These are phyloP conservation scores for Autographa gamma DNA, from an alignment of 2,888 invertebrate genomes.

Conservation along the genomic window DNA sequence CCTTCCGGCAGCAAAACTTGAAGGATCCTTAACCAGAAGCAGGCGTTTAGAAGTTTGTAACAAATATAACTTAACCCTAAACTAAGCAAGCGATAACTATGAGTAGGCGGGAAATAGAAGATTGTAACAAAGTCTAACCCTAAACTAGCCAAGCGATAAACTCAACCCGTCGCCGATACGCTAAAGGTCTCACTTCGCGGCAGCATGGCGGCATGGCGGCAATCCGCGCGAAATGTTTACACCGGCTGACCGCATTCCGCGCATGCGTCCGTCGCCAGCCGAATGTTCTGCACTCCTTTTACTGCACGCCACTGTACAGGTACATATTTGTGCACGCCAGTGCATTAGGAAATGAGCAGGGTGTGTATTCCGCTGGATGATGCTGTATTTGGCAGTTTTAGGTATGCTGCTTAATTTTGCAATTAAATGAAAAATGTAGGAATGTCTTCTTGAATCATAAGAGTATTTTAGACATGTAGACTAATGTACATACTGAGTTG, in stretches of 20 bases:
- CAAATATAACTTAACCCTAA: background rate
- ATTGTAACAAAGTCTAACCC: background rate
- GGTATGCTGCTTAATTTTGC: background rate
- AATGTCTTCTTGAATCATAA: too few species aligned
- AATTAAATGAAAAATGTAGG: background rate
- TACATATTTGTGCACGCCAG: constrained; percentile 52
- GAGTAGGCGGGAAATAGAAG: too few species aligned
- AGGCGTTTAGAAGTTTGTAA: too few species aligned
- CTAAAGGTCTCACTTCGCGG: constrained; percentile 49
- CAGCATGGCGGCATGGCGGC: constrained; percentile 22
- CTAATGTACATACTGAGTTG: too few species aligned
- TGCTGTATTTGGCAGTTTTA: background rate
- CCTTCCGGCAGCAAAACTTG: too few species aligned
- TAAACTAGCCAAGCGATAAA: background rate
- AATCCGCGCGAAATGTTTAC: constrained; percentile 60
- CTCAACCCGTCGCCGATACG: constrained; percentile 19
- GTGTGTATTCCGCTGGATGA: constrained; percentile 40
- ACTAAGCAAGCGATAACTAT: background rate
- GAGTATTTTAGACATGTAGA: too few species aligned
- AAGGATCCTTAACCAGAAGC: too few species aligned
- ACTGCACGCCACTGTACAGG: constrained; percentile 50
- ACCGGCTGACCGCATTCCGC: constrained; percentile 77
- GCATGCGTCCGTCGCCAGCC: constrained; percentile 63
- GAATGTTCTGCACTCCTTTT: constrained; percentile 57
- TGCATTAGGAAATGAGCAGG: constrained; percentile 56